Base-by-base conservation (phyloP, 2,888 invertebrate species). In the Cantharis flavilabris region DNA sequence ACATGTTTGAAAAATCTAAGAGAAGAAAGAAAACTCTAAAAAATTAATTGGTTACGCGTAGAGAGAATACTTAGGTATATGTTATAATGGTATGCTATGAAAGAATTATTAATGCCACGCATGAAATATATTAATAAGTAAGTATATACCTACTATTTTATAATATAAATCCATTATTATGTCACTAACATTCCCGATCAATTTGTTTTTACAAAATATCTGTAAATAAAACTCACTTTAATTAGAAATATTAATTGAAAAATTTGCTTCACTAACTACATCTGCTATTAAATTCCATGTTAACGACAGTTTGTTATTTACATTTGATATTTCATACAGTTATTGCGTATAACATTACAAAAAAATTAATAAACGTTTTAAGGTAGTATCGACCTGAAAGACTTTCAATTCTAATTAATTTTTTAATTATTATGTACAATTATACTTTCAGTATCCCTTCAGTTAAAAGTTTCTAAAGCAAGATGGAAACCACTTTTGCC, bases 241-340 rank as follows among this genome's bases (percentile, higher is more conserved):
- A 75, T 75, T 75, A 71, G 69, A 67, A 62, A 62, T 71, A 75
- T 75, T 75, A 75, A 75, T 75, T 75, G 75, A 69, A 75, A 75
- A 75, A 75, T 26, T 69, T 69, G 28, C 28, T 23, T 69, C n/a
- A 26, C 69, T 18, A 69, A 26, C 28, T 69, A 49, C 49, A 49
- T 49, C 49, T 49, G 49, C 49, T 49, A 49, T 49, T 49, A 49
- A 49, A n/a, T 69, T 14, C n/a, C 26, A 20, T 70, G 70, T 20
- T 62, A 18, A 14, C n/a, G 70, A 70, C 70, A 62, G 70, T 62
- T 62, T 20, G 70, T 20, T 70, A 49, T 49, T 49, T 49, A 49
- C n/a, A 49, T n/a, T 49, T 49, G n/a, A 49, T 4, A 49, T 49
- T 49, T 49, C n/a, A 49, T n/a, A 49, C 49, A n/a, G n/a, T 49